Base-by-base conservation (phyloP, 2,888 invertebrate species). In the Microplitis manilae region DNA sequence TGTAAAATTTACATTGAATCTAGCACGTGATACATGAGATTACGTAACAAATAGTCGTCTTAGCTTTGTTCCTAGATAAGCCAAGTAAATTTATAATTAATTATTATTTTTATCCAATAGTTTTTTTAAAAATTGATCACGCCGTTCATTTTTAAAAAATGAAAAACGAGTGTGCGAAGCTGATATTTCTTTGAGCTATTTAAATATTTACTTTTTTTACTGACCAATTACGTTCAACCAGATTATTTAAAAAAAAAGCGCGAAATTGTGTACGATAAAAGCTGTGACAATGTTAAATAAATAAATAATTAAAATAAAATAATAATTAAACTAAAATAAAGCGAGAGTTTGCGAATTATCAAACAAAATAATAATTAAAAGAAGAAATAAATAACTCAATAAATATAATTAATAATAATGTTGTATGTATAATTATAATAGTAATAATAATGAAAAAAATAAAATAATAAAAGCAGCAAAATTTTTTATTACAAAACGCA, bases 1-100 rank as follows among this genome's bases (percentile, higher is more conserved):
- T 89, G 88, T 81, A 88, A 88, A 86, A 86, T 87, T 85, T 79
- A 82, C 82, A 30, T 50, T 9, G 50, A 13, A 50, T 85, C 82
- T 82, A 82, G 76, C 82, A 81, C 77, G 79, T 83, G 83, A 81
- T 83, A 83, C 81, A 40, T 68, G 39, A 60, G 30, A 20, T 39
- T 59, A 67, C 67, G 67, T 65, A 70, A 67, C 17, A 73, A 38
- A 62, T 13, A 15, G 73, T 67, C 72, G 50, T 8, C 13, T 68
- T 40, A 65, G 68, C 67, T 67, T 74, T 39, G 69, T 78, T 72
- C 78, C 78, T 78, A 74, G 69, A 78, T 70, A 72, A 72, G 62
- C 75, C 62, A 72, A 79, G 74, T 62, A 68, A 73, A 74, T 69
- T 65, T 39, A 68, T 15, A 50, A 73, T 13, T 30, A 61, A 39